Evolutionary conservation across 1,140 invertebrate genomes (phyloP).

Genomic region (Diorhabda carinulata): DNA sequence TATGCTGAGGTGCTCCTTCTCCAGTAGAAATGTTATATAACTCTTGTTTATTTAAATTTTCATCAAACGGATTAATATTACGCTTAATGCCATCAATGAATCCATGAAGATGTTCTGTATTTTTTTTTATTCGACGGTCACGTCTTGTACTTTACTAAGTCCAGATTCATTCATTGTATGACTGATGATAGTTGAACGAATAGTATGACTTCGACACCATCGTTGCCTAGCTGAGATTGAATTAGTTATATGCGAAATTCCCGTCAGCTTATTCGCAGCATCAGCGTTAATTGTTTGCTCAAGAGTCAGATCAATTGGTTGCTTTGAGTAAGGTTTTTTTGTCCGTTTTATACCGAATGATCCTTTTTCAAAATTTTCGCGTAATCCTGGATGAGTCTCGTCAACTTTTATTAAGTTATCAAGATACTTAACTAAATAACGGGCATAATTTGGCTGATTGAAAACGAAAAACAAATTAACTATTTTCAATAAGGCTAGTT

Average conservation of each 20-base stretch:
- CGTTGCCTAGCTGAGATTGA: constrained; percentile 27
- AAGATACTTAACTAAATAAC: constrained; percentile 28
- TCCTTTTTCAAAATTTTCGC: constrained; percentile 30
- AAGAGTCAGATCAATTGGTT: constrained; percentile 36
- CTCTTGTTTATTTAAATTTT: neutral
- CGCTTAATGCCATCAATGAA: too few relatives aligned
- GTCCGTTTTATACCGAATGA: constrained; percentile 36
- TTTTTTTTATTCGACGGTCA: constrained; percentile 6
- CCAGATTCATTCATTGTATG: constrained; percentile 19
- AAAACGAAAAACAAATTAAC: constrained; percentile 31
- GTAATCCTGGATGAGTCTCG: constrained; percentile 35
- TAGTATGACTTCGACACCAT: constrained; percentile 27
- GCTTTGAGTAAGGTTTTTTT: constrained; percentile 34
- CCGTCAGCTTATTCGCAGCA: constrained; percentile 38
- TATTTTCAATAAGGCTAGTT: constrained; percentile 26
- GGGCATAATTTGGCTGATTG: constrained; percentile 34
- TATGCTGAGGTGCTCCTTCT: neutral
- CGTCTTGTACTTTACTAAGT: constrained; percentile 20
- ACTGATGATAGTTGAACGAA: constrained; percentile 28
- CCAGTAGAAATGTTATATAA: neutral
- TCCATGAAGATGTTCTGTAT: too few relatives aligned
- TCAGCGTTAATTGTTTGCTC: constrained; percentile 44
- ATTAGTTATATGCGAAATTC: constrained; percentile 30
- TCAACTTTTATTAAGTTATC: constrained; percentile 30
- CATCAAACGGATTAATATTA: neutral